Base-by-base conservation (phyloP, 2,113 vertebrate species). In the Podarcis raffonei region DNA sequence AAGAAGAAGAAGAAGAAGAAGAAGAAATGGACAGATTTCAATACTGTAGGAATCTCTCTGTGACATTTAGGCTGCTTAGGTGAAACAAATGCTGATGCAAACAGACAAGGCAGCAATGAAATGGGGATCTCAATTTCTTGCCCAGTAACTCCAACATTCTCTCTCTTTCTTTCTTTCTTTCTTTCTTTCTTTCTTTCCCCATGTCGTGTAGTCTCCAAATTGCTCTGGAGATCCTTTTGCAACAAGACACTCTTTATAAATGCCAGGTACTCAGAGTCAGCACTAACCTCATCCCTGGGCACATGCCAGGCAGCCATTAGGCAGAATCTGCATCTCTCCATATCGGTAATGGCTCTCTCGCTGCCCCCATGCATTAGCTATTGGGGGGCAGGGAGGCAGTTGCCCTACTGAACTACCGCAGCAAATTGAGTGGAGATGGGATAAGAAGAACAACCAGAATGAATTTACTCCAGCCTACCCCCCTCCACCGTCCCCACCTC, bases 161-260 rank as follows among this genome's bases (percentile, higher is more conserved):
- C 53, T 57, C 82, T 71, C 81, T 68, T 53, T 57, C n/a, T 13
- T 48, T 12, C 39, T 78, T 25, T 13, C 39, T 42, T 27, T 32
- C 76, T 4, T 35, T 9, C 23, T 11, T n/a, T 30, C 66, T 1
- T 78, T 62, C 5, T 91, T 85, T 53, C 48, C 48, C 48, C 48
- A 57, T 39, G 69, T 0, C 81, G 6, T 23, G 59, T 22, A 80
- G 89, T 87, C 77, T 82, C 69, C 2, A 0, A 86, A 92, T 71
- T 82, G 57, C 42, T 89, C 85, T 87, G 79, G 39, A 37, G 84
- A 90, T 91, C 87, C 89, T 92, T 86, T 48, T 78, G 80, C 76
- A 81, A 68, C 23, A 59, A 91, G 74, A 8, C 4, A 77, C 1
- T 48, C 65, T 89, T 86, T 57, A 89, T 76, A 90, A 93, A 94